Base-by-base conservation (phyloP, 2,888 invertebrate genomes). In the Dryobotodes eremita region DNA sequence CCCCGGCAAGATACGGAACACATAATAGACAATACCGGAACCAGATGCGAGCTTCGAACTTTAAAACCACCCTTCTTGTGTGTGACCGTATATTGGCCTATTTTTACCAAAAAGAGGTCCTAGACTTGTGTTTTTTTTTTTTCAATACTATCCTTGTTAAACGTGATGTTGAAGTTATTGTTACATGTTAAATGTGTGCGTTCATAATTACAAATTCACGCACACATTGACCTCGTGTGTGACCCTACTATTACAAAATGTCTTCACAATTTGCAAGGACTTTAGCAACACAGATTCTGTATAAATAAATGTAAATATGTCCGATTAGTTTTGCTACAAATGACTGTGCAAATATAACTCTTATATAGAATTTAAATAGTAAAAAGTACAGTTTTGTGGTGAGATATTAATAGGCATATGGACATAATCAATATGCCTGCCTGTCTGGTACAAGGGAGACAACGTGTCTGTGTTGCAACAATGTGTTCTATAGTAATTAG, bases 1-100 rank as follows among this genome's bases (percentile, higher is more conserved):
- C 89, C 99, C 99, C 90, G 99, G 99, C 91, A 99, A 99, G 97
- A 99, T 99, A 96, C 98, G 99, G 94, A 99, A 99, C 97, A 98
- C 99, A 97, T 99, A 98, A 98, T 95, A 92, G 91, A 91, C 91
- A 90, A 85, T 85, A 86, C 78, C 83, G 69, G 73, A 78, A 85
- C 82, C 75, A 83, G 79, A 79, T 74, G 81, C 79, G 86, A 91
- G 87, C 90, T 90, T 89, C 86, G 91, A 89, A 91, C 90, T 93
- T 93, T 94, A 92, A 90, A 90, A 92, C 91, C 89, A 90, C 70
- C 80, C 87, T 88, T 90, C 87, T 87, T 89, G 88, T 84, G 83
- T 83, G 89, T 93, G 89, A 87, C 89, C 87, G 88, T 85, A 82
- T 85, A 84, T 88, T 90, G 89, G 88, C 90, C 89, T 89, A 82